Percentiles rank a stretch among this genome's conserved stretches.
Evolutionary conservation across 1,140 invertebrate genomes (phyloP).

Genomic region (Orchesella cincta): DNA sequence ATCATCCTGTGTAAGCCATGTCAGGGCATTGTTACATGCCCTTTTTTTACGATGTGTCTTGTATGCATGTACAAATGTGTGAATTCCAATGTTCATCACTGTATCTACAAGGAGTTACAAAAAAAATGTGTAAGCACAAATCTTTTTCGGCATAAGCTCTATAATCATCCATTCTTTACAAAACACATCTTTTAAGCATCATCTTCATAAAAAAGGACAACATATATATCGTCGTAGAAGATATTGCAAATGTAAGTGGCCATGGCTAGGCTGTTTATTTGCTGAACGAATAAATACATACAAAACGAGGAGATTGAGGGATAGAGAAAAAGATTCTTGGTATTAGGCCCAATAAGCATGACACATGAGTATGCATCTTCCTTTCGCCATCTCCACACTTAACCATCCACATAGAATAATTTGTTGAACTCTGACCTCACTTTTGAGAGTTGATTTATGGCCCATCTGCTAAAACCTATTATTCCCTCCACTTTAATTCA

Average conservation of each 20-base stretch:
- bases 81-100: neutral
- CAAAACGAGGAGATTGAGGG: no score
- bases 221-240: no score
- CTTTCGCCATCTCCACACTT: conserved; percentile 15
- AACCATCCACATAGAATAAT: conserved; percentile 25
- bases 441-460: conserved; percentile 28
- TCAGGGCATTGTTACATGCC: neutral
- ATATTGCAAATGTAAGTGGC: no score
- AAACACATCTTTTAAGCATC: no score
- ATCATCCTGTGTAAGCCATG: no score
- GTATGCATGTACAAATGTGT: neutral
- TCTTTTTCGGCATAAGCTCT: neutral
- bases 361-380: neutral
- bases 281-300: conserved; percentile 13
- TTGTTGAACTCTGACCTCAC: conserved; percentile 32
- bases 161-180: neutral
- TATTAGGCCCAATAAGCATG: neutral
- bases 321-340: neutral
- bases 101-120: neutral
- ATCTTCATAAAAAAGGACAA: no score
- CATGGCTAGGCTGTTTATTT: no score
- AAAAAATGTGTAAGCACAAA: no score
- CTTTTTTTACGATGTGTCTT: no score
- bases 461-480: conserved; percentile 34
- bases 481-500: conserved; percentile 18